Evolutionary conservation across 2,113 vertebrate genomes (phyloP), one percentile per base, ranked within the genome.

Genomic region (Paralichthys olivaceus): DNA sequence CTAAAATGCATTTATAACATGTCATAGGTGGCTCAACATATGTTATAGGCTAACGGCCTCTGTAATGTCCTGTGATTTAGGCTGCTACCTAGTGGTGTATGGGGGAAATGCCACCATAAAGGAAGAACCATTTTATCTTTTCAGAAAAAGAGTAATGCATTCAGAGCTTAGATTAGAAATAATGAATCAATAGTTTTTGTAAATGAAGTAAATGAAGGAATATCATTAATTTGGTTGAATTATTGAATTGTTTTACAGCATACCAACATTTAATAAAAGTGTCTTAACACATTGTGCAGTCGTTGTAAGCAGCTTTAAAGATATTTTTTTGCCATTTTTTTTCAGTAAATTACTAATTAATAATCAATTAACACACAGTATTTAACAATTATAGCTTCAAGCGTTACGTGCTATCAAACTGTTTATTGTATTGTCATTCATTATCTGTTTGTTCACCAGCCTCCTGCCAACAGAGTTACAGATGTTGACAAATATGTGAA

Each of bases 41-140:
- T 11, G 7, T 49, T 17, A 20, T 17, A 40, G 37, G 11, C 37
- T 15, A 49, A 4, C 7, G 17, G 45, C 17, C 19, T n/a, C 49
- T 53, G 49, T 3, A 53, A 9, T 1, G 49, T 53, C 20, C 20
- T 53, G 20, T n/a, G 49, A 53, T 51, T 9, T 37, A 70, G 12
- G 12, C 40, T 45, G 67, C 51, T 54, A 69, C 63, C 62, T 20
- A 54, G 28, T 25, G 56, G 34, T 59, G 29, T 58, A 45, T 47
- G 19, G 26, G 40, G 19, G 19, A 71, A 67, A 26, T 67, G 56
- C 56, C 55, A 61, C 53, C 11, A 22, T 32, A 28, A 20, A 34
- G 14, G 32, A 69, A 57, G 15, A 69, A 6, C 32, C n/a, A 37
- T 5, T 22, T 53, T 19, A 8, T 26, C 23, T 47, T 19, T 28